These are phyloP conservation scores for Xylota sylvarum DNA, from an alignment of 2,888 invertebrate genomes.

Conservation along the genomic window DNA sequence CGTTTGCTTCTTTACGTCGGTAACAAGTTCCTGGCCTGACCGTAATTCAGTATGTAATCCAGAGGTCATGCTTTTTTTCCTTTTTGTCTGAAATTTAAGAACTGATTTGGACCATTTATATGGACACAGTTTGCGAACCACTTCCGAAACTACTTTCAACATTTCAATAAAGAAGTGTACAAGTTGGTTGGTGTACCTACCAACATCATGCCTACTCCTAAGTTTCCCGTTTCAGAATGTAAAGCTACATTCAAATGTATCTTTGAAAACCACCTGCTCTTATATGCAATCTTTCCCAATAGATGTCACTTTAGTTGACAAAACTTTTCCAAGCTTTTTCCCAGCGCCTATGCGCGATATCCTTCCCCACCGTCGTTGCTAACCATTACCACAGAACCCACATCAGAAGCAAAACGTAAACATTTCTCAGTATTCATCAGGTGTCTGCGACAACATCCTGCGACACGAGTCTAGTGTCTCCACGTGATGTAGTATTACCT, in stretches of 20 bases:
- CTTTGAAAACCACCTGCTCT: neutral
- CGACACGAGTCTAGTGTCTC: slow-evolving; percentile 65
- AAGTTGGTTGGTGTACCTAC: neutral
- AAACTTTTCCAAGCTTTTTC: slow-evolving; percentile 6
- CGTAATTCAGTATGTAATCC: no score
- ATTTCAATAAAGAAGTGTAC: no score
- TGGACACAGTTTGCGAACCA: no score
- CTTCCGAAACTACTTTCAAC: no score
- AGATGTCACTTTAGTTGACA: slow-evolving; percentile 9
- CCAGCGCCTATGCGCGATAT: slow-evolving; percentile 3
- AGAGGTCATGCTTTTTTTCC: no score
- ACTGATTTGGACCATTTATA: no score
- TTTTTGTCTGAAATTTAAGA: no score
- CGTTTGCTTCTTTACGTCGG: no score
- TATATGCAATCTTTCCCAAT: neutral
- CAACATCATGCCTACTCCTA: neutral
- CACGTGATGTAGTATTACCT: slow-evolving; percentile 64
- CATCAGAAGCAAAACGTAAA: slow-evolving; percentile 54
- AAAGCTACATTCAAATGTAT: neutral
- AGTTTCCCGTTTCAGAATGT: neutral
- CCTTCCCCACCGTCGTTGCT: neutral
- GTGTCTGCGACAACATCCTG: slow-evolving; percentile 76
- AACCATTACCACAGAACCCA: neutral
- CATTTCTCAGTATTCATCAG: slow-evolving; percentile 73
- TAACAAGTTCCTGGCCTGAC: no score